Conservation (phyloP, 2,888 invertebrate genomes). For the Ophion ellenae region DNA sequence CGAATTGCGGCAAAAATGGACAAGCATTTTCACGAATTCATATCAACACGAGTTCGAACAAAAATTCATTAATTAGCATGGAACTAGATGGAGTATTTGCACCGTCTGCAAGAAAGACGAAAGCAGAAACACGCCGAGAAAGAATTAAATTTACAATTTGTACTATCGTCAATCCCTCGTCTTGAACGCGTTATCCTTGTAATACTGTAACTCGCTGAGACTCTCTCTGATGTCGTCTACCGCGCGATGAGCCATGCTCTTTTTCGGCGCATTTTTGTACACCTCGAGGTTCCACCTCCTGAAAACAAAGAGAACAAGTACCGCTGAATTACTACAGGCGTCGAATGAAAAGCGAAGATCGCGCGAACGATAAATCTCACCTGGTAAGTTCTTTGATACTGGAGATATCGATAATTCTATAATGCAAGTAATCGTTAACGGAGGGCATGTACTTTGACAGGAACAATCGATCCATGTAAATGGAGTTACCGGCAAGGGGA, state of each 20-base stretch:
- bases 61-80: no score
- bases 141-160: neutral
- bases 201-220: conserved; percentile 92
- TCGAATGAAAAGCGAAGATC: neutral
- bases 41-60: no score
- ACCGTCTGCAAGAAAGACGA: neutral
- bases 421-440: conserved; percentile 92
- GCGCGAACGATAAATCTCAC: conserved; percentile 70
- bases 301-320: conserved; percentile 75
- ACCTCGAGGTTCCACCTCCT: conserved; percentile 90
- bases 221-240: conserved; percentile 94
- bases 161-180: conserved; percentile 4
- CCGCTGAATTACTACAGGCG: neutral
- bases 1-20: no score
- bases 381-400: conserved; percentile 92
- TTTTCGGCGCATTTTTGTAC: conserved; percentile 86
- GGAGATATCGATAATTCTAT: conserved; percentile 96
- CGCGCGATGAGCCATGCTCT: conserved; percentile 89
- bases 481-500: conserved; percentile 94
- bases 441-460: conserved; percentile 92
- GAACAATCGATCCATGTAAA: conserved; percentile 94
- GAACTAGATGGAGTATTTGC: neutral
- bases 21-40: no score
- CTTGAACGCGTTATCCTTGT: conserved; percentile 84
- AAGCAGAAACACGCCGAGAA: neutral